These are phyloP conservation scores for Lacerta agilis DNA, from an alignment of 2,797 vertebrate species.

Conservation along the genomic window DNA sequence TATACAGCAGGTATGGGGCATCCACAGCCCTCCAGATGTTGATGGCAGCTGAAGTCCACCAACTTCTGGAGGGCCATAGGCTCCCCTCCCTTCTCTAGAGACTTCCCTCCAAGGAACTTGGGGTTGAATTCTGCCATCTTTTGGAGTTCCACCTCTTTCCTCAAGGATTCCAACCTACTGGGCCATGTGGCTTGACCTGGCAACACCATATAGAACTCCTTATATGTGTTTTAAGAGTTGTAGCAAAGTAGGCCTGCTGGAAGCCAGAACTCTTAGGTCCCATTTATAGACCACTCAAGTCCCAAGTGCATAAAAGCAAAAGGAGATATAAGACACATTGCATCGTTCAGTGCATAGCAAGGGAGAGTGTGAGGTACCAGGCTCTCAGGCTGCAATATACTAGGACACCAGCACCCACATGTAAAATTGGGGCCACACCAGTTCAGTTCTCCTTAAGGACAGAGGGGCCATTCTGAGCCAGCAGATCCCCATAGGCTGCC, in stretches of 20 bases:
- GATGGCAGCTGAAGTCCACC: background rate
- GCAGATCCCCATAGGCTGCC: background rate
- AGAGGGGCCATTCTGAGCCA: conserved; percentile 10
- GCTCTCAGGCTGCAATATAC: background rate
- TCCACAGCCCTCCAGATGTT: background rate
- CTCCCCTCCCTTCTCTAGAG: background rate
- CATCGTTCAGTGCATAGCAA: conserved; percentile 13
- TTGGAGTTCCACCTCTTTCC: background rate
- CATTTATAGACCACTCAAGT: background rate
- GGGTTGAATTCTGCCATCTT: background rate
- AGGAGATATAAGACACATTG: background rate
- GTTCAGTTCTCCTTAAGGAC: background rate
- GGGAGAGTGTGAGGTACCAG: background rate
- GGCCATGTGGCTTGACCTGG: background rate
- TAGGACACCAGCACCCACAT: conserved; percentile 13
- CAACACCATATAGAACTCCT: background rate
- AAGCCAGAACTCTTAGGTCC: background rate
- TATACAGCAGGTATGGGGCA: background rate
- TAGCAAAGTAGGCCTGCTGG: background rate
- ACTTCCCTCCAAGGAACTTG: background rate
- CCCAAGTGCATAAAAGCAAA: background rate
- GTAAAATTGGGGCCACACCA: background rate
- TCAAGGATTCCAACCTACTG: background rate
- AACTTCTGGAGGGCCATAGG: background rate
- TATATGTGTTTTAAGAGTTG: too few species aligned